A percentile compares a stretch with the other conserved stretches of the same genome.
Evolutionary conservation across 64 coral and sea anemone species (phyloP).

Genomic region (Pocillopora damicornis): DNA sequence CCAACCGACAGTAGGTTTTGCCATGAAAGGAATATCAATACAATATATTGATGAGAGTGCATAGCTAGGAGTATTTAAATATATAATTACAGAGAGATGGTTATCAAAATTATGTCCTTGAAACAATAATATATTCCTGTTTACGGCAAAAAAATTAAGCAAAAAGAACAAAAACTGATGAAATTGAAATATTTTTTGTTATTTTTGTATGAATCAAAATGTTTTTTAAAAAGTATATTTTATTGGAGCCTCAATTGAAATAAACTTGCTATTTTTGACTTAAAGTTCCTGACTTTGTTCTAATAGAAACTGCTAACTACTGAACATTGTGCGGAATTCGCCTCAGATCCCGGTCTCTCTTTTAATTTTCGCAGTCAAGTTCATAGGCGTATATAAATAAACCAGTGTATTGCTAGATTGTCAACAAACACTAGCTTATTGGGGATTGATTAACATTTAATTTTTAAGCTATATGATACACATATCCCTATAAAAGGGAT

Average conservation of each 20-base stretch:
- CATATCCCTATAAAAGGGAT: not conserved
- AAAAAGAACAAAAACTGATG: not conserved
- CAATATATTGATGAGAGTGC: no score
- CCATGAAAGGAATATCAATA: no score
- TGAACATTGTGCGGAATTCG: no score
- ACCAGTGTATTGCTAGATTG: not conserved
- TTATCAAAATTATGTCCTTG: no score
- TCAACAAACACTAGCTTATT: not conserved
- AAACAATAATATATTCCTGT: not conserved
- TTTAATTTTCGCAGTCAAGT: no score
- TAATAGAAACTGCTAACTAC: no score
- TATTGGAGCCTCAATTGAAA: not conserved
- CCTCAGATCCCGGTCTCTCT: no score
- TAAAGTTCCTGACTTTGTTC: not conserved
- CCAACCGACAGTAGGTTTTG: no score
- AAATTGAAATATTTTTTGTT: no score
- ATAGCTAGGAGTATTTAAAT: no score
- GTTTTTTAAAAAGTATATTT: not conserved
- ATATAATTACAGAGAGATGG: no score
- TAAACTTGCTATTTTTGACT: conserved; percentile 13
- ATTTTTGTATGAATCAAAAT: not conserved
- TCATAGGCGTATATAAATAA: no score
- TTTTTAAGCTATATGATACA: not conserved
- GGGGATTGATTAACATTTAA: not conserved
- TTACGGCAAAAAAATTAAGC: not conserved